Percentiles rank a stretch among this genome's conserved stretches.
These are phyloP conservation scores for Psephotus haematonotus DNA, from an alignment of 2,113 vertebrate species.

Conservation along the genomic window DNA sequence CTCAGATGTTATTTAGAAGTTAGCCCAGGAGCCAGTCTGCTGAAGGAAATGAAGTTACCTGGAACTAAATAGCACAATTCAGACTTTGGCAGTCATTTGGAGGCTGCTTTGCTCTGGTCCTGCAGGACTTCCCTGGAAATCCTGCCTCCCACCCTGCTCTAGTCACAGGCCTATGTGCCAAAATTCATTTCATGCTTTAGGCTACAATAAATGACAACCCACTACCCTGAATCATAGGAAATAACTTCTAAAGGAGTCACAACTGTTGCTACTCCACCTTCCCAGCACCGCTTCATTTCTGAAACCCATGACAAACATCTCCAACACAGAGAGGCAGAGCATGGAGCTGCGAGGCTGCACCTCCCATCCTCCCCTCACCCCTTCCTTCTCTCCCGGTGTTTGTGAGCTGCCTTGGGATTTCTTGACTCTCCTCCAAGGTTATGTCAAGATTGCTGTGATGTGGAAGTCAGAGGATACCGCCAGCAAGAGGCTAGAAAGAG, in stretches of 20 bases:
- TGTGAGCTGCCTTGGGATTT: background rate
- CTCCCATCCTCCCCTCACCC: background rate
- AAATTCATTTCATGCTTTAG: background rate
- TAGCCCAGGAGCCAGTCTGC: background rate
- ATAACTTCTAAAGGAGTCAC: background rate
- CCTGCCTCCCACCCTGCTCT: background rate
- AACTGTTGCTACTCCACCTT: background rate
- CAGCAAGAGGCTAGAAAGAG: background rate
- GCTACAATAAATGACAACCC: background rate
- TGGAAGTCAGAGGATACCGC: background rate
- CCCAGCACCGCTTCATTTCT: background rate
- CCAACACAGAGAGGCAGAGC: background rate
- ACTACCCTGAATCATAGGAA: background rate
- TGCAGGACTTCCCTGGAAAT: background rate
- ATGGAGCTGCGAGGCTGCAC: background rate
- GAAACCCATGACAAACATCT: background rate
- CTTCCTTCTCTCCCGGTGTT: background rate
- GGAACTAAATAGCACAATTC: background rate
- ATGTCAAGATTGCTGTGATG: background rate
- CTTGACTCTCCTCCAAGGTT: conserved; percentile 19
- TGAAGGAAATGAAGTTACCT: background rate
- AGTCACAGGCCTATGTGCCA: background rate
- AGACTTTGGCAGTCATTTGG: background rate
- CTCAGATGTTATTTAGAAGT: background rate
- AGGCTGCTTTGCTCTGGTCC: background rate